Conservation (phyloP, 2,797 vertebrate genomes). For the Myotis vivesi region DNA sequence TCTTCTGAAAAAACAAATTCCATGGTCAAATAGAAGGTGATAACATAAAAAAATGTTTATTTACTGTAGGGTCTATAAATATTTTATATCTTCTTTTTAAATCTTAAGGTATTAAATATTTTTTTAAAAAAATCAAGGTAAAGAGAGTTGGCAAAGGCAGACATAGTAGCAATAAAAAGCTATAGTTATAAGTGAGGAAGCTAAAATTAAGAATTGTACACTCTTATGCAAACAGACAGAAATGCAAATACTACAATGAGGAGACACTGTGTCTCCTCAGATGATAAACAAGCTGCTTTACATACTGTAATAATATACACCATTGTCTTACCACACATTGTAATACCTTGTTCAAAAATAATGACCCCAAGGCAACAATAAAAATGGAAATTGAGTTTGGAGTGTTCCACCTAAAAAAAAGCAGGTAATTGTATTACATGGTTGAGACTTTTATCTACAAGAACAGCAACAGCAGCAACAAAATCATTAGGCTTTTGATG, state of each 20-base stretch:
- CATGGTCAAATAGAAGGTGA: background rate
- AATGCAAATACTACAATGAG: background rate
- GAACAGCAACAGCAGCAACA: background rate
- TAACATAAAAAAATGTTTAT: background rate
- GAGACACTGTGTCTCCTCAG: background rate
- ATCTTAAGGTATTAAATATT: background rate
- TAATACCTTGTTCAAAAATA: background rate
- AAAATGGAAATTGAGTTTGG: background rate
- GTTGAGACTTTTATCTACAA: constrained; percentile 9
- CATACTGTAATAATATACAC: background rate
- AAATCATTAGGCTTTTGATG: background rate
- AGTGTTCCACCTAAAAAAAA: background rate
- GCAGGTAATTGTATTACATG: background rate
- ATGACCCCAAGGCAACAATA: background rate
- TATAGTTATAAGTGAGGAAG: background rate
- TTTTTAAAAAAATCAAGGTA: background rate
- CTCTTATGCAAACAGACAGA: background rate
- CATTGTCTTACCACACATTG: background rate
- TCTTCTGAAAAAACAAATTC: background rate
- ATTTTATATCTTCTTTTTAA: background rate
- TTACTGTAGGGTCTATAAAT: background rate
- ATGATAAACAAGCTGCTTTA: background rate
- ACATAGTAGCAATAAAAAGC: background rate
- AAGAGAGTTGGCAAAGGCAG: background rate
- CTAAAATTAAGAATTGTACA: background rate